These are phyloP conservation scores for Phylloscopus trochilus DNA, from an alignment of 2,113 vertebrate species.

Conservation along the genomic window DNA sequence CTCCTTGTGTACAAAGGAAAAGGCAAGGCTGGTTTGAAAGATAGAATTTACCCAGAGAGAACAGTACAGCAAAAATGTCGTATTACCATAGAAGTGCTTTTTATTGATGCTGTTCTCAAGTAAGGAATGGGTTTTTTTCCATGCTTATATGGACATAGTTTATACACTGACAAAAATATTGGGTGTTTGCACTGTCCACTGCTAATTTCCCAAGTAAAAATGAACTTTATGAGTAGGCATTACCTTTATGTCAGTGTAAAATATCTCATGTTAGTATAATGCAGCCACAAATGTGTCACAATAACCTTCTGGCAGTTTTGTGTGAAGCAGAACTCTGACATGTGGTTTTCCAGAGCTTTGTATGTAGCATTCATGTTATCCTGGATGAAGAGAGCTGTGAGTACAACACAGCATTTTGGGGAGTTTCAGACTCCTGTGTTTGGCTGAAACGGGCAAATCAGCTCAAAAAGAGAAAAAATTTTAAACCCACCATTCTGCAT, in stretches of 20 bases:
- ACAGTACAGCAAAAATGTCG: neutral
- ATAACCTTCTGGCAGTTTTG: neutral
- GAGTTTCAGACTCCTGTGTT: neutral
- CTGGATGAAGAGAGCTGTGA: neutral
- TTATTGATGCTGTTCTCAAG: neutral
- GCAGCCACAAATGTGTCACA: neutral
- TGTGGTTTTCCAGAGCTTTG: neutral
- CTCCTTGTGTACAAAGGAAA: conserved; percentile 91
- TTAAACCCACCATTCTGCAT: neutral
- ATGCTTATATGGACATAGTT: neutral
- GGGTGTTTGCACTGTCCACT: neutral
- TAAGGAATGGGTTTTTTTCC: neutral
- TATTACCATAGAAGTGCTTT: neutral
- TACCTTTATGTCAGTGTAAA: neutral
- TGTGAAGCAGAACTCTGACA: neutral
- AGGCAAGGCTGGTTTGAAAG: conserved; percentile 71
- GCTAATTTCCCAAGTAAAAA: neutral
- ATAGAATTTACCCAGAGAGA: neutral
- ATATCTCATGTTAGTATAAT: neutral
- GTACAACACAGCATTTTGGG: neutral
- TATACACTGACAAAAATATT: neutral
- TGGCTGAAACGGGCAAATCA: neutral
- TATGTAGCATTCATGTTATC: neutral
- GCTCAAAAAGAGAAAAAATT: neutral
- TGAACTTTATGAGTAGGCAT: neutral